These are phyloP conservation scores for Scaeva pyrastri DNA, from an alignment of 2,888 invertebrate genomes.

Conservation along the genomic window DNA sequence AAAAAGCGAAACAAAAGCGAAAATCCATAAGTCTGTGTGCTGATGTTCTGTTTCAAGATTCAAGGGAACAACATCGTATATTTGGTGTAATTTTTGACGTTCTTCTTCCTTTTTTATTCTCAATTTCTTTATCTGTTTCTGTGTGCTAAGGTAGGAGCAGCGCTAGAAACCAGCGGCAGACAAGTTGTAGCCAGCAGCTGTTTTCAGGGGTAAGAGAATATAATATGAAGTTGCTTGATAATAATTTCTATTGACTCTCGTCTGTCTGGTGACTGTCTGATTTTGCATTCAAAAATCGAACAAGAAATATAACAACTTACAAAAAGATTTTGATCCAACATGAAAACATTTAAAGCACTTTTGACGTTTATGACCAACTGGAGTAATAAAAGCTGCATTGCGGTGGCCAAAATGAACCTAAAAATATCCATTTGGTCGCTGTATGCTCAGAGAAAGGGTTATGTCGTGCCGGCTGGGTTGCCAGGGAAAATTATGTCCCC, in stretches of 20 bases:
- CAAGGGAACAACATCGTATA: slow-evolving; percentile 1
- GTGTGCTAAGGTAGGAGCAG: background rate
- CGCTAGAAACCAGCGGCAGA: slow-evolving; percentile 34
- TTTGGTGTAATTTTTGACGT: slow-evolving; percentile 36
- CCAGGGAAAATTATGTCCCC: background rate
- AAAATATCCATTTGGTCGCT: slow-evolving; percentile 33
- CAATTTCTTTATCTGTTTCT: background rate
- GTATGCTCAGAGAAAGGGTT: slow-evolving; percentile 31
- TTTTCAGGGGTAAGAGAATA: slow-evolving; percentile 66
- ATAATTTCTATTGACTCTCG: slow-evolving; percentile 12
- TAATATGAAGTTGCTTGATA: background rate
- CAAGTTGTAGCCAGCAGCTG: slow-evolving; percentile 71
- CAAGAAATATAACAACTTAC: background rate
- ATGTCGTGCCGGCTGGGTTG: slow-evolving; percentile 26
- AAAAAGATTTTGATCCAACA: background rate
- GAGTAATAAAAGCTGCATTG: slow-evolving; percentile 29
- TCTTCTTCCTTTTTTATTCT: slow-evolving; percentile 13
- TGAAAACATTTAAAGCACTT: background rate
- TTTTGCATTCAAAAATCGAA: slow-evolving; percentile 12
- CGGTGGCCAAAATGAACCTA: background rate
- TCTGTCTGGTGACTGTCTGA: background rate
- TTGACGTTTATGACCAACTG: slow-evolving; percentile 5
- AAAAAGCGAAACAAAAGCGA: slow-evolving; percentile 28
- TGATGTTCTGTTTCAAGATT: slow-evolving; percentile 16
- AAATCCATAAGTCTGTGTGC: slow-evolving; percentile 8